phyloP scores from a whole-genome alignment of 2,113 vertebrate species.

The Osmerus eperlanus region DNA sequence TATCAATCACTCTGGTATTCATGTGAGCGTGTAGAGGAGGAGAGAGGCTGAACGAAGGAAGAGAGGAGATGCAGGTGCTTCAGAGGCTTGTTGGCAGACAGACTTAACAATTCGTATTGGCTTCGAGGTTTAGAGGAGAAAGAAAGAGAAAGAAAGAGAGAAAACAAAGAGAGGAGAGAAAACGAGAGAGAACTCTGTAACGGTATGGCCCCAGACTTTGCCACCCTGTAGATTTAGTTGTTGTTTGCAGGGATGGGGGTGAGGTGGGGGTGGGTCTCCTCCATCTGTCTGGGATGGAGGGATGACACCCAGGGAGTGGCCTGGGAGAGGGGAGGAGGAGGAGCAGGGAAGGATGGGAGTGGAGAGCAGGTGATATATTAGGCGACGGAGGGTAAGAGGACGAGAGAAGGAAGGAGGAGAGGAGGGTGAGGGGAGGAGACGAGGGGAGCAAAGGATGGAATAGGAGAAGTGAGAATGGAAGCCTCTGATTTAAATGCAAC shows the following conservation, averaged over 20 bases:
- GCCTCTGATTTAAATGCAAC: conserved; percentile 53
- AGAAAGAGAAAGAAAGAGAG: conserved; percentile 17
- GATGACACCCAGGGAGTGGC: conserved; percentile 16
- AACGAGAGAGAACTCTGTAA: conserved; percentile 28
- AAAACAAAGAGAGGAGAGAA: conserved; percentile 8
- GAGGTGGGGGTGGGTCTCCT: neutral
- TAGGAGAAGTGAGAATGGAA: neutral
- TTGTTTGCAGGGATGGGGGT: neutral
- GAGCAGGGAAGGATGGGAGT: conserved; percentile 6
- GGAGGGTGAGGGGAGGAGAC: conserved; percentile 5
- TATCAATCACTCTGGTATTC: conserved; percentile 29
- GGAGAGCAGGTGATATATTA: neutral
- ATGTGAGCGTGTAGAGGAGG: neutral
- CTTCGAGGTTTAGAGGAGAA: neutral
- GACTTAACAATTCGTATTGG: too few species aligned
- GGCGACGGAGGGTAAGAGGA: neutral
- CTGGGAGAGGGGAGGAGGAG: conserved; percentile 1
- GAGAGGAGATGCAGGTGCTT: neutral
- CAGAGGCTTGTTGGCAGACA: neutral
- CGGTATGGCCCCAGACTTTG: conserved; percentile 46
- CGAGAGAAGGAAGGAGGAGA: conserved; percentile 9
- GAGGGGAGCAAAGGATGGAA: neutral
- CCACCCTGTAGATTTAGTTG: conserved; percentile 40
- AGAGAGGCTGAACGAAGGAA: conserved; percentile 8
- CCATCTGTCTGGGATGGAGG: conserved; percentile 33